Evolutionary conservation across 2,888 invertebrate genomes (phyloP), one percentile per base, ranked within the genome.

Genomic region (Oscheius sp.): DNA sequence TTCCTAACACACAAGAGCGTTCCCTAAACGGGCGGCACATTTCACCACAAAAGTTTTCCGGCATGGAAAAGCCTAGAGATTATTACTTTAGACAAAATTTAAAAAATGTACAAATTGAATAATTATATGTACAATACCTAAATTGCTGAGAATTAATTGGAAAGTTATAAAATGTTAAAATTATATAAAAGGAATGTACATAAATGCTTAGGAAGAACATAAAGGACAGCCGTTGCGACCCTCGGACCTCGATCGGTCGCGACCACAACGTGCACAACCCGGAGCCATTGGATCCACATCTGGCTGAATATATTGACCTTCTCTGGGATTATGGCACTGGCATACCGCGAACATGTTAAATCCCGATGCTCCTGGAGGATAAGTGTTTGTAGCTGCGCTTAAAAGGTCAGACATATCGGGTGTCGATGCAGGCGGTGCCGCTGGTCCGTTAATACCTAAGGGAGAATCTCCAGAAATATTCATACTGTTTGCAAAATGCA

Each of bases 191-290:
- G 66, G 52, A 41, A 69, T 45, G 45, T 45, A 69, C 55, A 43
- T 21, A 29, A 29, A 66, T 35, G 29, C 13, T 52, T 59, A 59
- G 7, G 70, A 58, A 23, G 72, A 64, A 41, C 76, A 76, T 18
- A 76, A 29, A 13, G 70, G 71, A 25, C 76, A 76, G n/a, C 68
- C 68, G 25, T 73, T 59, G 29, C 74, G 59, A 45, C 49, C 49
- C 45, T 76, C 74, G 9, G 23, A 12, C 13, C 79, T 69, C 21
- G 80, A 77, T 55, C 78, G 76, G 41, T 82, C 82, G n/a, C 80
- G 79, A 23, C 82, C 82, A 27, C 82, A 82, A 41, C 82, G 73
- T 3, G 82, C 79, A 73, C 82, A 82, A 5, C 79, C 82, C 16
- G 79, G 79, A 74, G 12, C 73, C 77, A 59, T 59, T 12, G 52